Conservation (phyloP, 2,888 invertebrate genomes). For the Linyphia triangularis region DNA sequence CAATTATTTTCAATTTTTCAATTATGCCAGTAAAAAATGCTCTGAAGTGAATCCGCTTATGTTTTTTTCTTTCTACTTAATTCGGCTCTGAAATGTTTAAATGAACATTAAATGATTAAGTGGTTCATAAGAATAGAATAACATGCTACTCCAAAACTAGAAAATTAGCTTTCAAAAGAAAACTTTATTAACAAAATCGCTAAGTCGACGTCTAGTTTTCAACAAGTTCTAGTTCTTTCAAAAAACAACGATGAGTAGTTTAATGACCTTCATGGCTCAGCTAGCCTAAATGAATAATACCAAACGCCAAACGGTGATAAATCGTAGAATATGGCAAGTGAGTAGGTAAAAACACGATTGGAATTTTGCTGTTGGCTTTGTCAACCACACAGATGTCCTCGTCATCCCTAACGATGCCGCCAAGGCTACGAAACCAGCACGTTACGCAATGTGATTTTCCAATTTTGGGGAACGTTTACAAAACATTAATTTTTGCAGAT, state of each 20-base stretch:
- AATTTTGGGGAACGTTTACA: constrained; percentile 21
- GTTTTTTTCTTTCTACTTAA: too few relatives aligned
- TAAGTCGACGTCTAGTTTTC: too few relatives aligned
- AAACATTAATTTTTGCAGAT: background rate
- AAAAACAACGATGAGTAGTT: background rate
- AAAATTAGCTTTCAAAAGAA: too few relatives aligned
- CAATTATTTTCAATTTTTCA: too few relatives aligned
- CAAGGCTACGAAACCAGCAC: background rate
- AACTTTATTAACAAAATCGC: too few relatives aligned
- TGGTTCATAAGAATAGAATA: too few relatives aligned
- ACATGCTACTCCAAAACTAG: too few relatives aligned
- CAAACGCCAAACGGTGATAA: constrained; percentile 45
- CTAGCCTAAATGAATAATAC: constrained; percentile 21
- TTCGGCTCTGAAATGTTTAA: too few relatives aligned
- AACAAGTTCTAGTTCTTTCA: too few relatives aligned
- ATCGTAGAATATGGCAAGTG: constrained; percentile 8
- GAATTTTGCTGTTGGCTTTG: constrained; percentile 48
- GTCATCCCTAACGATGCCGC: background rate
- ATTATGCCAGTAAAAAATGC: too few relatives aligned
- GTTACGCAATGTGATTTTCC: constrained; percentile 10
- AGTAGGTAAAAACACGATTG: constrained; percentile 27
- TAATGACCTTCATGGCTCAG: constrained; percentile 31
- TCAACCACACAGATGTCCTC: constrained; percentile 27
- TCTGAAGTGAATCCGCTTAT: too few relatives aligned
- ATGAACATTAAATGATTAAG: too few relatives aligned